phyloP scores from a whole-genome alignment of 2,797 vertebrate genomes.

The Protosalanx chinensis region DNA sequence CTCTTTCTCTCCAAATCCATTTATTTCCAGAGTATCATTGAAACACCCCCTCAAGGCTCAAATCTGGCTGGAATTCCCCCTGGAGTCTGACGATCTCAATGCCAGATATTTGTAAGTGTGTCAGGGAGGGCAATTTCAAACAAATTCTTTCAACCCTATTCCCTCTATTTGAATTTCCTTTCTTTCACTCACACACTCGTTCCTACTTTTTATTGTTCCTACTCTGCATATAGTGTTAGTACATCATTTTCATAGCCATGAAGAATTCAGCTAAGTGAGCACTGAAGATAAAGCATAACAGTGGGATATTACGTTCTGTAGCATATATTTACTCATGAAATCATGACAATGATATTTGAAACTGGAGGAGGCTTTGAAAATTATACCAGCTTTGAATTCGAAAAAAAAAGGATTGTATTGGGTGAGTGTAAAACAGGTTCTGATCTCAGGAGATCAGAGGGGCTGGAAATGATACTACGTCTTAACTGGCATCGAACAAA shows the following conservation, averaged over 20 bases:
- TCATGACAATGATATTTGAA: conserved; percentile 23
- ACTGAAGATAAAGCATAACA: too few relatives aligned
- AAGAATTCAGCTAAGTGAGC: background rate
- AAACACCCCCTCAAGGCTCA: conserved; percentile 52
- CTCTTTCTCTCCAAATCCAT: conserved; percentile 41
- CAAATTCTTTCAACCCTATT: conserved; percentile 22
- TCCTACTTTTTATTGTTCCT: background rate
- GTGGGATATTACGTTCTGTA: too few relatives aligned
- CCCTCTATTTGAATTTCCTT: background rate
- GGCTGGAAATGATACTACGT: conserved; percentile 27
- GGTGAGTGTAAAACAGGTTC: conserved; percentile 34
- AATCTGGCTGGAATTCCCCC: conserved; percentile 51
- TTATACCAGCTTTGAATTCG: conserved; percentile 9
- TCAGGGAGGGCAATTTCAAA: conserved; percentile 42
- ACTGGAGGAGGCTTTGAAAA: conserved; percentile 14
- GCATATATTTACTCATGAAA: background rate
- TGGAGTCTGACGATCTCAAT: conserved; percentile 44
- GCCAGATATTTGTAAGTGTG: conserved; percentile 55
- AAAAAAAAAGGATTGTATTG: conserved; percentile 8
- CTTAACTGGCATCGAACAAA: conserved; percentile 39
- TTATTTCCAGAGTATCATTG: conserved; percentile 38
- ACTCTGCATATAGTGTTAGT: background rate
- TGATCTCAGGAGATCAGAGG: conserved; percentile 36
- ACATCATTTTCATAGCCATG: background rate
- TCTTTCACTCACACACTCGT: background rate